phyloP scores from a whole-genome alignment of 2,888 invertebrate genomes.

The Chloroclystis v-ata region DNA sequence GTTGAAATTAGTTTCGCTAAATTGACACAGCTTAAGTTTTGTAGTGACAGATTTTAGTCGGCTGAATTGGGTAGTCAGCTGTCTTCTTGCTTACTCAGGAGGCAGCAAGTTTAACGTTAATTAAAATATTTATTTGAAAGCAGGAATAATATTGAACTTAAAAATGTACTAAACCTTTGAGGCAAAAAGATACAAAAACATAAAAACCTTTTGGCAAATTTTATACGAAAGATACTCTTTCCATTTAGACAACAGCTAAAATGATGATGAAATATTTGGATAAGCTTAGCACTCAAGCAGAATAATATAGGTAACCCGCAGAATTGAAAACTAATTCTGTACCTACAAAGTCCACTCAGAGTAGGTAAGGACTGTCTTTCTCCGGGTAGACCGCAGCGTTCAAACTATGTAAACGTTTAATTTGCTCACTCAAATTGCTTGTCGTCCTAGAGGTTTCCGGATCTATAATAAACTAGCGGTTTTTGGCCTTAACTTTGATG shows the following conservation, averaged over 20 bases:
- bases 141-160: no score
- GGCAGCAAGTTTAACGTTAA: not conserved
- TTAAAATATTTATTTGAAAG: no score
- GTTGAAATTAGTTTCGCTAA: conserved; percentile 23
- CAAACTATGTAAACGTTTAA: conserved; percentile 10
- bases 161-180: no score
- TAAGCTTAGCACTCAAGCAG: not conserved
- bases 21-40: conserved; percentile 17
- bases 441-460: not conserved
- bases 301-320: conserved; percentile 1
- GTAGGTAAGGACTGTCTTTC: not conserved
- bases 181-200: no score
- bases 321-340: conserved; percentile 6
- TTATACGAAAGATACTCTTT: no score
- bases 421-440: conserved; percentile 10
- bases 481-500: not conserved
- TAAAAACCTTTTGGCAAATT: no score
- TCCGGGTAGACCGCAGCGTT: conserved; percentile 5
- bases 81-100: no score
- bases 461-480: conserved; percentile 1
- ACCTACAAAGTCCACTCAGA: not conserved
- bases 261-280: no score
- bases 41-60: conserved; percentile 1
- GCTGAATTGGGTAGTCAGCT: not conserved
- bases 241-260: no score